Base-by-base conservation (phyloP, 2,113 vertebrate species). In the Anser brachyrhynchus region DNA sequence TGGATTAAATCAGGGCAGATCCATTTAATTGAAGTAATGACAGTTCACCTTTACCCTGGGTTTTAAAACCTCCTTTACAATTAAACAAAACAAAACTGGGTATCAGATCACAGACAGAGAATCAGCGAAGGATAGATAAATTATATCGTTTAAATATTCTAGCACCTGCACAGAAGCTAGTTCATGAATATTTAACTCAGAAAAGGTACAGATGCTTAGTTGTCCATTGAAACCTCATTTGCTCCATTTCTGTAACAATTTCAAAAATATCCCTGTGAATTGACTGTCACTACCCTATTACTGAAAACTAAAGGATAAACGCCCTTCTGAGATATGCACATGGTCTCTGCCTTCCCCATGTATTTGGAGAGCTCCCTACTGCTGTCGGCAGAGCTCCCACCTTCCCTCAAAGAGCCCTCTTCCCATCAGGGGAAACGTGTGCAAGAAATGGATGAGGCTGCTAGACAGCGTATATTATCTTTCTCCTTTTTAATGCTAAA, bases 221-320 rank as follows among this genome's bases (percentile, higher is more conserved):
- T 81, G 80, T 78, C 46, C 46, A 88, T 70, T 88, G 84, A 84
- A 96, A 91, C 6, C 23, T 78, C n/a, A 65, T 83, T 86, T 89
- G 74, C 55, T 61, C 2, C 80, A 84, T 78, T 94, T 95, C 79
- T 88, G n/a, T 62, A 93, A 43, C 31, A 49, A 69, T 44, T 90
- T 87, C 70, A 93, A 91, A 96, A 95, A 89, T 85, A 94, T 44
- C 62, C 17, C 49, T 33, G 66, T 82, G 77, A 87, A 92, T 29
- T 83, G 74, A 77, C 31, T 86, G 82, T 66, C 78, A 55, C 49
- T 75, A 65, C 55, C 52, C 70, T 29, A 58, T 52, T 76, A 67
- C 51, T 33, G 46, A 93, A 86, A 86, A 84, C 57, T 37, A 52
- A 67, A 87, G 61, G n/a, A 55, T 59, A 78, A 90, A 14, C 41